Evolutionary conservation across 2,797 vertebrate species (phyloP).

Genomic region (Falco naumanni): DNA sequence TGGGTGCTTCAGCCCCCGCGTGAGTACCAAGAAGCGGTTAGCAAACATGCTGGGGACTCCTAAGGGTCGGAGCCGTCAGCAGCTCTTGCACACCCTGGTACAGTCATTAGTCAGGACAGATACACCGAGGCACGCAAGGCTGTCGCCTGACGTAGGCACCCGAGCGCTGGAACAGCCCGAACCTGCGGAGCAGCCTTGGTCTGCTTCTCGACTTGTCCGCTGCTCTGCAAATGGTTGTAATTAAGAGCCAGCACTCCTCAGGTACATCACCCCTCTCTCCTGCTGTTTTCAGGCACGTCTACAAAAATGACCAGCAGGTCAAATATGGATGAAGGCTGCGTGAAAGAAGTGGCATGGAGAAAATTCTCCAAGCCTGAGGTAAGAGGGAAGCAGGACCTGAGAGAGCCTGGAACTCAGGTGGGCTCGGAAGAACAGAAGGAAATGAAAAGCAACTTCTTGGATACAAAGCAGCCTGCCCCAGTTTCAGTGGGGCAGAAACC

Average conservation of each 20-base stretch:
- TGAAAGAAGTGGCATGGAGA: background rate
- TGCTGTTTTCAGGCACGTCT: background rate
- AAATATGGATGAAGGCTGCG: background rate
- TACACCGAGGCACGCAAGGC: background rate
- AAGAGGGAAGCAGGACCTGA: background rate
- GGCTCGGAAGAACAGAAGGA: background rate
- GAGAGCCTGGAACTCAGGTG: background rate
- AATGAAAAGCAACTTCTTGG: background rate
- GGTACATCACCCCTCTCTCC: background rate
- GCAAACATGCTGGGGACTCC: background rate
- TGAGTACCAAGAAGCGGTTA: background rate
- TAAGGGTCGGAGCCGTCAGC: background rate
- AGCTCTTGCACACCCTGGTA: background rate
- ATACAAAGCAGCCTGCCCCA: background rate
- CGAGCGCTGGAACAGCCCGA: background rate
- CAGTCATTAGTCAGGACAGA: background rate
- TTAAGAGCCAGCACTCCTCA: background rate
- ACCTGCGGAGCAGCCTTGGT: background rate
- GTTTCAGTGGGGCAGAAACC: background rate
- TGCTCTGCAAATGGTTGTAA: background rate
- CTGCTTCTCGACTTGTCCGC: background rate
- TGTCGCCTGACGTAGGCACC: fast-evolving
- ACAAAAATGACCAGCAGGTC: background rate
- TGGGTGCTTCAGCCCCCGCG: background rate
- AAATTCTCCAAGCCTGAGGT: background rate